Evolutionary conservation across 2,888 invertebrate genomes (phyloP).

Genomic region (Caenorhabditis zanzibari): DNA sequence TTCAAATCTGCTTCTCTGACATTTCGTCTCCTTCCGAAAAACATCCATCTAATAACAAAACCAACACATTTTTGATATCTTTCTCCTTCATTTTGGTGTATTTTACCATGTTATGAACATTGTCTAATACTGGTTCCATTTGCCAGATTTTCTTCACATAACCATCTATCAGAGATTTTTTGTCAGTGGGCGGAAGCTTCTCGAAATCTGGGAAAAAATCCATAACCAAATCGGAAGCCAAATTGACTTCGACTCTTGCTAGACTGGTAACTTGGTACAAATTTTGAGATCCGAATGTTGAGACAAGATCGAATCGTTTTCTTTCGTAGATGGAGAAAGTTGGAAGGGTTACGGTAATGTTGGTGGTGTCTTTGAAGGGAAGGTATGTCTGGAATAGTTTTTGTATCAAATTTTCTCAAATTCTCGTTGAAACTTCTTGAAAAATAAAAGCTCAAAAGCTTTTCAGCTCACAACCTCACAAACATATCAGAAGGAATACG

Average conservation of each 20-base stretch:
- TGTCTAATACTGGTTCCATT: neutral
- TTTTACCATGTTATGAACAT: neutral
- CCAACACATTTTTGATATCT: neutral
- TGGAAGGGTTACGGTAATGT: neutral
- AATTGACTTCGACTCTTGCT: neutral
- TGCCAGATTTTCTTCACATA: neutral
- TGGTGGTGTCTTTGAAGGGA: neutral
- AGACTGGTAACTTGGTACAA: neutral
- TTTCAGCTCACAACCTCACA: no score
- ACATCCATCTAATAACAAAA: neutral
- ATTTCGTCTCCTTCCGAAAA: neutral
- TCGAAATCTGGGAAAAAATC: constrained; percentile 1
- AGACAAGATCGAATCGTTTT: neutral
- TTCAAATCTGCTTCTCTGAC: neutral
- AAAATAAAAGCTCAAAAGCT: no score
- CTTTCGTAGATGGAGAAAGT: neutral
- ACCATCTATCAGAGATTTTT: neutral
- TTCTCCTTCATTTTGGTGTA: neutral
- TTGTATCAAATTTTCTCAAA: no score
- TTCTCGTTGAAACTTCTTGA: no score
- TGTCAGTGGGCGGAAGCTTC: neutral
- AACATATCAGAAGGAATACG: no score
- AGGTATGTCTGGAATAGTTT: neutral
- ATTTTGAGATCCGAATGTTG: neutral
- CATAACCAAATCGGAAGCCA: neutral